These are phyloP conservation scores for Deilephila elpenor DNA, from an alignment of 2,888 invertebrate species.

Conservation along the genomic window DNA sequence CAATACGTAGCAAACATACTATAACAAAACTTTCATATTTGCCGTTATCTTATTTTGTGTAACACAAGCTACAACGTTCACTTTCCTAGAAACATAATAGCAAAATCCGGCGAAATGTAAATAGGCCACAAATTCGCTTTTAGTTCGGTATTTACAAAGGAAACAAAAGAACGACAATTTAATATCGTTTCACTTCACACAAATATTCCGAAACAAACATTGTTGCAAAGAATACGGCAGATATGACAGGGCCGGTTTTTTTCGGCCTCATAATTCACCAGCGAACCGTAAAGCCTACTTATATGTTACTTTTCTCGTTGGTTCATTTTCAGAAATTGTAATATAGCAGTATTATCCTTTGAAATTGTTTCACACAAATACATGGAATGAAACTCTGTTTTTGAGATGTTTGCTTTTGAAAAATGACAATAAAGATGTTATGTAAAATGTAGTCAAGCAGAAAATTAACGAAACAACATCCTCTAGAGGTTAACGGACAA, in stretches of 20 bases:
- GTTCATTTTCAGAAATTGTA: constrained; percentile 34
- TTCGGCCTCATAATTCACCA: constrained; percentile 45
- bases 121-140: constrained; percentile 3
- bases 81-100: background rate
- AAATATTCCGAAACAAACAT: constrained; percentile 40
- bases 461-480: too few species aligned
- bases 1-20: background rate
- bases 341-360: constrained; percentile 26
- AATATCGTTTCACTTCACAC: constrained; percentile 35
- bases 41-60: background rate
- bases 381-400: background rate
- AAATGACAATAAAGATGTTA: background rate
- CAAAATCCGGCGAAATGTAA: constrained; percentile 2
- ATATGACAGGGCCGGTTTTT: constrained; percentile 45
- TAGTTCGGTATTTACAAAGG: constrained; percentile 5
- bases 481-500: too few species aligned
- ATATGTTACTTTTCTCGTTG: constrained; percentile 38
- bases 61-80: background rate
- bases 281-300: constrained; percentile 40
- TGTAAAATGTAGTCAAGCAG: background rate
- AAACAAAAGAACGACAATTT: constrained; percentile 17
- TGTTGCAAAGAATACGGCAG: constrained; percentile 40
- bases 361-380: constrained; percentile 9
- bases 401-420: background rate
- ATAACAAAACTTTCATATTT: background rate